phyloP scores from a whole-genome alignment of 2,797 vertebrate genomes.

The Bradypodion pumilum region DNA sequence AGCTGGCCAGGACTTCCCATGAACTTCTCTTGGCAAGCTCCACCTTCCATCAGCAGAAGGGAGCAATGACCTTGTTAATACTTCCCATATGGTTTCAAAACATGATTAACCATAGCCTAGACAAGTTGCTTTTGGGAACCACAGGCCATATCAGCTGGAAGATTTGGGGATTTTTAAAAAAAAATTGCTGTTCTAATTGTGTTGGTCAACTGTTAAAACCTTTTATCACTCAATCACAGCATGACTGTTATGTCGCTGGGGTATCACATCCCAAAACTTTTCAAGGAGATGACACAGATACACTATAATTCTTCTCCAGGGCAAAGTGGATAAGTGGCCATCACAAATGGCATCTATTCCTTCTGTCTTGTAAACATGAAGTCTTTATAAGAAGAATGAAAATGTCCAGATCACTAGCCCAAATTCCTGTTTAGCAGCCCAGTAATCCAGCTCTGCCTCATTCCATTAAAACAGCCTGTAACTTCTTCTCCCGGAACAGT shows the following conservation, averaged over 20 bases:
- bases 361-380: not conserved
- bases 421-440: not conserved
- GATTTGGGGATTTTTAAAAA: too few relatives aligned
- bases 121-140: too few relatives aligned
- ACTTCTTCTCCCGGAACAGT: slow-evolving; percentile 1
- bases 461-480: slow-evolving; percentile 32
- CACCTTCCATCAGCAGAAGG: not conserved
- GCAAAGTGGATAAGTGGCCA: slow-evolving; percentile 38
- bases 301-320: not conserved
- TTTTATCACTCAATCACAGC: not conserved
- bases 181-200: too few relatives aligned
- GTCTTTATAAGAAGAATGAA: slow-evolving; percentile 8
- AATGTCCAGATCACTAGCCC: not conserved
- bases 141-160: too few relatives aligned
- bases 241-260: not conserved
- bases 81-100: not conserved
- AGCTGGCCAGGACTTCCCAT: not conserved
- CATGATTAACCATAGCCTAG: too few relatives aligned
- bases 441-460: slow-evolving; percentile 14
- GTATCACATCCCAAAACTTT: not conserved
- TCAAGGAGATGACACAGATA: not conserved
- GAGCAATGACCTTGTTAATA: not conserved
- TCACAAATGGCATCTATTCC: slow-evolving; percentile 8
- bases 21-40: not conserved
- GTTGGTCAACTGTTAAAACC: not conserved